phyloP scores from a whole-genome alignment of 2,797 vertebrate genomes.

The Thalassophryne amazonica region DNA sequence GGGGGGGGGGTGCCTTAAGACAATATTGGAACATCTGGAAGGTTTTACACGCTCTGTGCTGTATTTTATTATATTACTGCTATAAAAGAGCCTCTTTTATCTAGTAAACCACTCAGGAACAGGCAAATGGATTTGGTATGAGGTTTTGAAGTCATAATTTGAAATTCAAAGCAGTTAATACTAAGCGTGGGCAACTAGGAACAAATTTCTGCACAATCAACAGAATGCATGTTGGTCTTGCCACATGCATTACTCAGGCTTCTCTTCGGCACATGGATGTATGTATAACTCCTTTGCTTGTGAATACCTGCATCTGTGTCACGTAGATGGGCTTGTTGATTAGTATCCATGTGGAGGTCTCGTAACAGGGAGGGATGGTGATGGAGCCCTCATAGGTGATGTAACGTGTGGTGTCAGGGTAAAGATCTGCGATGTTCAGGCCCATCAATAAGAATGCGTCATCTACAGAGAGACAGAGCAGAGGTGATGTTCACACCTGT shows the following conservation, averaged over 20 bases:
- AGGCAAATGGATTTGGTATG: conserved; percentile 3
- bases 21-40: not conserved
- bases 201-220: not conserved
- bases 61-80: conserved; percentile 1
- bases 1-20: no score
- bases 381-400: conserved; percentile 97
- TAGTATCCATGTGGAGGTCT: conserved; percentile 96
- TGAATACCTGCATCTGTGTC: conserved; percentile 94
- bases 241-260: no score
- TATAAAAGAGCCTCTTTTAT: conserved; percentile 8
- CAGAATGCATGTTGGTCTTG: not conserved
- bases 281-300: not conserved
- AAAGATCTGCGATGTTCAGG: conserved; percentile 92
- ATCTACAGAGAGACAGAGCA: conserved; percentile 69
- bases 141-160: conserved; percentile 17
- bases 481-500: no score
- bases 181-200: not conserved
- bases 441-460: conserved; percentile 94
- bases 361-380: conserved; percentile 94
- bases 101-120: not conserved
- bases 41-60: not conserved
- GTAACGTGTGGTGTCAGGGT: conserved; percentile 94
- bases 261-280: no score
- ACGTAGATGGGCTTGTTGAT: conserved; percentile 98
- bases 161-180: conserved; percentile 20